phyloP scores from a whole-genome alignment of 2,888 invertebrate species.

The Unio delphinus region DNA sequence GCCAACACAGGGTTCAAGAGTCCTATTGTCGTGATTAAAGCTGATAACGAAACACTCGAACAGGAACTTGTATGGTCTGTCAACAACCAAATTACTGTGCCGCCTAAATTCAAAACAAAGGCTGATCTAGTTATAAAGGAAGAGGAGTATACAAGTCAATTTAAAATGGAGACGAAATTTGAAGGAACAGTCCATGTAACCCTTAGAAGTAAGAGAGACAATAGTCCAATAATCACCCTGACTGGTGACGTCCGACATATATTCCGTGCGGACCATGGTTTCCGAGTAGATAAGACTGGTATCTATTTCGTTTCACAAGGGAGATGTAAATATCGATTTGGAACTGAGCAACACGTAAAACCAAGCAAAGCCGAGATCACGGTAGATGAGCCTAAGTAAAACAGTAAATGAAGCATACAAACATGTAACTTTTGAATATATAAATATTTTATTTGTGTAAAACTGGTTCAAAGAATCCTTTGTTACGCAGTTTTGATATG shows the following conservation, averaged over 20 bases:
- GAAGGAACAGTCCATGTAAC: conserved; percentile 68
- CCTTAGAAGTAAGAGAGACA: conserved; percentile 67
- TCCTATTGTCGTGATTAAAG: conserved; percentile 65
- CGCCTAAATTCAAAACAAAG: conserved; percentile 64
- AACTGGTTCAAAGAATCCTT: too few relatives aligned
- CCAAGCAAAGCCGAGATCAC: conserved; percentile 55
- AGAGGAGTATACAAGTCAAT: conserved; percentile 67
- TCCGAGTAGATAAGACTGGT: conserved; percentile 52
- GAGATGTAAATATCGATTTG: conserved; percentile 70
- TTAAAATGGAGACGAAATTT: conserved; percentile 64
- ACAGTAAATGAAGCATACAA: not conserved
- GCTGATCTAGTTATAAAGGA: conserved; percentile 69
- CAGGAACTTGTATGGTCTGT: conserved; percentile 71
- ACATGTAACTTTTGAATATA: too few relatives aligned
- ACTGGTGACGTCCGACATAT: conserved; percentile 65
- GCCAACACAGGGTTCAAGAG: conserved; percentile 71
- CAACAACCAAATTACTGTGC: conserved; percentile 69
- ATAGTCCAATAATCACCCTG: conserved; percentile 64
- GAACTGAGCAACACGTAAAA: conserved; percentile 70
- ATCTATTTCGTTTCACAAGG: conserved; percentile 62
- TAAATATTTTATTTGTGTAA: too few relatives aligned
- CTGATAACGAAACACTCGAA: conserved; percentile 63
- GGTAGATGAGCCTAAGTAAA: conserved; percentile 12
- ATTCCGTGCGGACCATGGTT: conserved; percentile 58
- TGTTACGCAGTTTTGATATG: too few relatives aligned